phyloP scores from a whole-genome alignment of 2,113 vertebrate species.

The Progne subis region DNA sequence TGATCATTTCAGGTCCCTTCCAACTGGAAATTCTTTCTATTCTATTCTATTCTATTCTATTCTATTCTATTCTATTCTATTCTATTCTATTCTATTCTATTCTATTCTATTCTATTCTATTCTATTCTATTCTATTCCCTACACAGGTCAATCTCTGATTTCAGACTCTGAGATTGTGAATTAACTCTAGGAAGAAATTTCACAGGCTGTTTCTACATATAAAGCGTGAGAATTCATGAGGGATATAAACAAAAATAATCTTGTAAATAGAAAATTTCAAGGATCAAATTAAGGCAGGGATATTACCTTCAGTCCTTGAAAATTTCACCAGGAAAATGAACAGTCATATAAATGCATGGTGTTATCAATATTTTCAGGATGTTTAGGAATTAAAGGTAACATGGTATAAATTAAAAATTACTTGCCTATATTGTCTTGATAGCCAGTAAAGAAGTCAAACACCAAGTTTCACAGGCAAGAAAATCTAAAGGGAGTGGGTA shows the following conservation, averaged over 20 bases:
- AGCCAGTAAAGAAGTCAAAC: background rate
- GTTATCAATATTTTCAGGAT: background rate
- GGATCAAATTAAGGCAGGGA: background rate
- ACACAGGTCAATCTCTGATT: background rate
- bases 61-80: background rate
- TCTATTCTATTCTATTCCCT: background rate
- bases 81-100: background rate
- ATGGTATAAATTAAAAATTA: background rate
- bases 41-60: background rate
- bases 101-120: background rate
- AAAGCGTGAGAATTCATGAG: background rate
- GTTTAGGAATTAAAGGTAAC: background rate
- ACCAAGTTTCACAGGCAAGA: background rate
- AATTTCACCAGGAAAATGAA: background rate
- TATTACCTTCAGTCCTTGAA: background rate
- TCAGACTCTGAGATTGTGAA: background rate
- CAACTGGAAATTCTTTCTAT: background rate
- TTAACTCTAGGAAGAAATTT: background rate
- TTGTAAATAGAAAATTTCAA: background rate
- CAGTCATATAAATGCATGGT: background rate
- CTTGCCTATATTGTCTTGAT: background rate
- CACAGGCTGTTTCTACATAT: background rate
- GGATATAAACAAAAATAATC: background rate
- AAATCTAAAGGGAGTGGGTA: background rate
- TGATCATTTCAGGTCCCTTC: rapidly evolving